Percentiles rank a stretch among this genome's conserved stretches.
phyloP scores from a whole-genome alignment of 2,797 vertebrate genomes.

The Lates japonicus region DNA sequence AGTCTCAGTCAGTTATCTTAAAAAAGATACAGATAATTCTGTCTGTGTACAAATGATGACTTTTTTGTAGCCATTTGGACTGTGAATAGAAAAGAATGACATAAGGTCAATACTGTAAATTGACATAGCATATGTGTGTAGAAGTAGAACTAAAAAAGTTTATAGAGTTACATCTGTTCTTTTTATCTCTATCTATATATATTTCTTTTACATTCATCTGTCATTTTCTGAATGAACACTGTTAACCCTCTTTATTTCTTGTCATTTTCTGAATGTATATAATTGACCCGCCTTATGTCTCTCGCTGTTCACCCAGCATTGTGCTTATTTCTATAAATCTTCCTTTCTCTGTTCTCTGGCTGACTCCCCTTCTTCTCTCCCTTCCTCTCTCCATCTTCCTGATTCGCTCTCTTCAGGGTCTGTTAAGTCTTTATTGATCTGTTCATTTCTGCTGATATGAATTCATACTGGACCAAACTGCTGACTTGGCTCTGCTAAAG shows the following conservation, averaged over 20 bases:
- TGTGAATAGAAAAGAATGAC: neutral
- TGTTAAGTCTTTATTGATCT: slow-evolving; percentile 90
- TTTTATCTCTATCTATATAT: slow-evolving; percentile 5
- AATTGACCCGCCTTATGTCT: slow-evolving; percentile 37
- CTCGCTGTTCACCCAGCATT: slow-evolving; percentile 28
- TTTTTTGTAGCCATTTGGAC: neutral
- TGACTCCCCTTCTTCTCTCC: slow-evolving; percentile 52
- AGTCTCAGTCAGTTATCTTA: too few relatives aligned
- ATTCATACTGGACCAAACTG: slow-evolving; percentile 86
- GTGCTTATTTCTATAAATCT: slow-evolving; percentile 43
- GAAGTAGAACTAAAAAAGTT: neutral
- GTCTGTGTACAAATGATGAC: neutral
- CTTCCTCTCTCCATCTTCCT: slow-evolving; percentile 71
- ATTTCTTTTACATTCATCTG: neutral
- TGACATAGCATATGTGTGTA: neutral
- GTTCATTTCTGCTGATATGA: slow-evolving; percentile 88
- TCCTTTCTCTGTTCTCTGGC: slow-evolving; percentile 47
- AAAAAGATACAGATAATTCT: neutral
- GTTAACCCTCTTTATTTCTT: slow-evolving; percentile 16
- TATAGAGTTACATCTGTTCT: neutral
- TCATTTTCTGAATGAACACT: slow-evolving; percentile 13
- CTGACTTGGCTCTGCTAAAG: slow-evolving; percentile 86
- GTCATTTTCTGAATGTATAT: slow-evolving; percentile 15
- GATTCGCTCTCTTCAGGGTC: slow-evolving; percentile 82
- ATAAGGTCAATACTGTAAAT: neutral